Evolutionary conservation across 1,140 invertebrate genomes (phyloP).

Genomic region (Penaeus chinensis): DNA sequence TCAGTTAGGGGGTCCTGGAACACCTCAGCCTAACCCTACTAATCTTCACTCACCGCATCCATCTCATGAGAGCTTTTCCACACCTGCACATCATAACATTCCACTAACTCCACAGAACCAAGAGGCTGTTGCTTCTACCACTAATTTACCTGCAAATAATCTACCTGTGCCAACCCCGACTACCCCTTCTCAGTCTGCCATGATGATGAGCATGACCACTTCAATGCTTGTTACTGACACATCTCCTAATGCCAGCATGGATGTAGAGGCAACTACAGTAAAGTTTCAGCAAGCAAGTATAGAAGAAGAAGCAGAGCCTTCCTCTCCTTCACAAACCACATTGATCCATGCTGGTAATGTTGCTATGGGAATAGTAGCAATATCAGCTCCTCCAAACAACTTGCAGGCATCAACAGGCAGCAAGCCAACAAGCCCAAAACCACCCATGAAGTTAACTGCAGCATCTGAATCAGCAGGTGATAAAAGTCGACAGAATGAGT

Average conservation of each 20-base stretch:
- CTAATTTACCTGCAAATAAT: conserved; percentile 8
- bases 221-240: conserved; percentile 52
- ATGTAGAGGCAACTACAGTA: conserved; percentile 50
- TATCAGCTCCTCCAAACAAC: conserved; percentile 24
- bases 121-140: conserved; percentile 21
- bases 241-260: conserved; percentile 48
- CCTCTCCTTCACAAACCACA: not conserved
- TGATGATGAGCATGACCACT: conserved; percentile 60
- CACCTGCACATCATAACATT: conserved; percentile 28
- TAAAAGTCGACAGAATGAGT: conserved; percentile 50
- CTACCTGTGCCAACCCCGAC: conserved; percentile 30
- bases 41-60: not conserved
- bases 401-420: conserved; percentile 21
- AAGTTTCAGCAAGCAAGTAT: conserved; percentile 53
- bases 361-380: conserved; percentile 31
- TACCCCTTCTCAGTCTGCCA: conserved; percentile 51
- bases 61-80: not conserved
- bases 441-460: conserved; percentile 11
- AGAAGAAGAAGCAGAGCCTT: conserved; percentile 22
- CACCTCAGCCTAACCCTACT: too few species aligned
- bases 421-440: conserved; percentile 30
- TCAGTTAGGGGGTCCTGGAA: too few species aligned
- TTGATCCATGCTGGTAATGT: conserved; percentile 23
- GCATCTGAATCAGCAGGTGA: conserved; percentile 24
- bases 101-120: conserved; percentile 45